Evolutionary conservation across 2,113 vertebrate species (phyloP).

Genomic region (Bungarus multicinctus): DNA sequence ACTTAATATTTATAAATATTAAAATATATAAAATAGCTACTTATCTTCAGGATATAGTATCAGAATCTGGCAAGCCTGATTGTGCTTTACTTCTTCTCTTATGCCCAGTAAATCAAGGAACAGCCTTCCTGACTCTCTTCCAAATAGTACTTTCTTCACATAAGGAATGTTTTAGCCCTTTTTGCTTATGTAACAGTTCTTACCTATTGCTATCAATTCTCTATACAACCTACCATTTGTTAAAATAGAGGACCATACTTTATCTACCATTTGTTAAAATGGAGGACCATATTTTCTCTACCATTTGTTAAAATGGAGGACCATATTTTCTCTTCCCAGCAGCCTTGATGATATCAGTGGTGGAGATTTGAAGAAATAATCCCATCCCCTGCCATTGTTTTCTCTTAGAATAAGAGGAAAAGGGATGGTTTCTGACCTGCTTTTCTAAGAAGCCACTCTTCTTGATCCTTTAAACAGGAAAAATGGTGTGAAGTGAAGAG

Average conservation of each 20-base stretch:
- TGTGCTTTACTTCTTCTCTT: background rate
- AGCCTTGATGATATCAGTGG: background rate
- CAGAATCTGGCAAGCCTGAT: background rate
- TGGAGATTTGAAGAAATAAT: background rate
- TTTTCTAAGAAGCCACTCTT: background rate
- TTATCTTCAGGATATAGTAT: background rate
- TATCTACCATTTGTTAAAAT: too few relatives aligned
- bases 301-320: background rate
- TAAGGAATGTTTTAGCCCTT: background rate
- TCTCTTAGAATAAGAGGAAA: background rate
- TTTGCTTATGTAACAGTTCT: background rate
- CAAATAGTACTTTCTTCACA: background rate
- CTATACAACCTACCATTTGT: background rate
- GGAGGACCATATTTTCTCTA: background rate
- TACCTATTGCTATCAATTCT: background rate
- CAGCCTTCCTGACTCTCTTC: background rate
- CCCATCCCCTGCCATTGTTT: background rate
- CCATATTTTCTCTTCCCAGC: background rate
- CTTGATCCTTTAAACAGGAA: background rate
- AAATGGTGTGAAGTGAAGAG: background rate
- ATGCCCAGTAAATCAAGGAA: background rate
- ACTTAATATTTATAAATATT: background rate
- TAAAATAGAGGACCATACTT: background rate
- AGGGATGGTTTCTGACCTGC: background rate
- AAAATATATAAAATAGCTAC: background rate